These are phyloP conservation scores for Oegoconia quadripuncta DNA, from an alignment of 2,888 invertebrate species.

Conservation along the genomic window DNA sequence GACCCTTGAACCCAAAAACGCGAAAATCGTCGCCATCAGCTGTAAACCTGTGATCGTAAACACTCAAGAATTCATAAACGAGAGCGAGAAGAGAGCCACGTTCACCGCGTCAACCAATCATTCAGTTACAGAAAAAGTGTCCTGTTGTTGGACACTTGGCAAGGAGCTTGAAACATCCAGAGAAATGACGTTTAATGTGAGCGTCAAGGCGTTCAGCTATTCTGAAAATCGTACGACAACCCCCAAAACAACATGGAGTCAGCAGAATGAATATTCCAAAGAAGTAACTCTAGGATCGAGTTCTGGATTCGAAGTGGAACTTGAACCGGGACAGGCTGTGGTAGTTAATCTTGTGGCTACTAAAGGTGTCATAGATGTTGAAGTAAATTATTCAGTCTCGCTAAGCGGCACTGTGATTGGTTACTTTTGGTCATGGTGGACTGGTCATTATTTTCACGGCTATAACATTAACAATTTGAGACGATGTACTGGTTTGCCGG, in stretches of 20 bases:
- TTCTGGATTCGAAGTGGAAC: conserved; percentile 6
- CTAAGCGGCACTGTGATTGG: conserved; percentile 21
- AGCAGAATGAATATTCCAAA: conserved; percentile 11
- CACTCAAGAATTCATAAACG: conserved; percentile 25
- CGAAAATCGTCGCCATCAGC: conserved; percentile 21
- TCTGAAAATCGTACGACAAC: too few relatives aligned
- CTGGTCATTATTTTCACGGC: conserved; percentile 27
- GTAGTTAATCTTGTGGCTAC: conserved; percentile 12
- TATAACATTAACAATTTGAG: conserved; percentile 18
- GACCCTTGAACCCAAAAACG: conserved; percentile 23
- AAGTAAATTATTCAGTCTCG: conserved; percentile 22
- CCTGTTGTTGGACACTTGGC: conserved; percentile 32
- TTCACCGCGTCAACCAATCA: conserved; percentile 29
- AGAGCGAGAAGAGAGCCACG: conserved; percentile 18
- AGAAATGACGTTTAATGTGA: too few relatives aligned
- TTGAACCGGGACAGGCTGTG: conserved; percentile 8
- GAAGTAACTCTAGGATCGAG: conserved; percentile 6
- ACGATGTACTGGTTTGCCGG: conserved; percentile 3
- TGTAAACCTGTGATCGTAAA: conserved; percentile 22
- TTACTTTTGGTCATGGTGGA: conserved; percentile 17
- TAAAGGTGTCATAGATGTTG: conserved; percentile 11
- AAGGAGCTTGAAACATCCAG: too few relatives aligned
- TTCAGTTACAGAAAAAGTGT: conserved; percentile 25
- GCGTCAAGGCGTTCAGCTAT: too few relatives aligned
- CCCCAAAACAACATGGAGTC: too few relatives aligned